Percentiles rank a stretch among this genome's conserved stretches.
phyloP scores from a whole-genome alignment of 1,140 invertebrate species.

The Luehdorfia chinensis region DNA sequence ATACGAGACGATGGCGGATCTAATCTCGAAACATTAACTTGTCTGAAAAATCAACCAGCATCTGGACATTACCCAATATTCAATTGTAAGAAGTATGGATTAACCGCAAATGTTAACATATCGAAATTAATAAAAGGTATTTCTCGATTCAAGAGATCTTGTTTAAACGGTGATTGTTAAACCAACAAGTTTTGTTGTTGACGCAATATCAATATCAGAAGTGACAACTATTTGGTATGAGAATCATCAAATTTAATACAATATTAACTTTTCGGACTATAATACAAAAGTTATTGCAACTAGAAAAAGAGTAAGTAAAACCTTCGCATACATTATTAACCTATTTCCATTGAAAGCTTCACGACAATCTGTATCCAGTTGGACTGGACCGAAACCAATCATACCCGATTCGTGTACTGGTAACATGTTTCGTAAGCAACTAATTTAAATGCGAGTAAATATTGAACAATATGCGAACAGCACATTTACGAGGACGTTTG shows the following conservation, averaged over 20 bases:
- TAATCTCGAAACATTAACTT: no score
- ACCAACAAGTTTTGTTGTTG: conserved; percentile 39
- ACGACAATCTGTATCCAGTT: no score
- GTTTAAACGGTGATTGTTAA: conserved; percentile 51
- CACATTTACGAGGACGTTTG: conserved; percentile 26
- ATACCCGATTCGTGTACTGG: conserved; percentile 30
- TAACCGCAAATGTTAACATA: conserved; percentile 27
- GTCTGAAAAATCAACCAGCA: conserved; percentile 8
- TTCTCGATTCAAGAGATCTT: conserved; percentile 27
- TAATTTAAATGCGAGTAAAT: conserved; percentile 53
- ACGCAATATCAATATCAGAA: conserved; percentile 8
- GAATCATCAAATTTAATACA: no score
- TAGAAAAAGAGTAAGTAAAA: no score
- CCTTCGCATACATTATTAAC: no score
- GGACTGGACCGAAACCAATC: conserved; percentile 29
- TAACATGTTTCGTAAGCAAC: conserved; percentile 41
- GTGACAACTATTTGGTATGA: no score
- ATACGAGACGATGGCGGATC: not conserved
- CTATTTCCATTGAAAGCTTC: not conserved
- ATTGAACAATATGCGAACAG: conserved; percentile 37
- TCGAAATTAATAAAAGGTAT: conserved; percentile 38
- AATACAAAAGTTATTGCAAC: no score
- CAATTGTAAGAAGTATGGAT: conserved; percentile 21
- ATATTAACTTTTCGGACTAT: no score
- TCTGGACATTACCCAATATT: conserved; percentile 21